These are phyloP conservation scores for Drosophila fuyamai DNA, from an alignment of 1,140 invertebrate species.

Conservation along the genomic window DNA sequence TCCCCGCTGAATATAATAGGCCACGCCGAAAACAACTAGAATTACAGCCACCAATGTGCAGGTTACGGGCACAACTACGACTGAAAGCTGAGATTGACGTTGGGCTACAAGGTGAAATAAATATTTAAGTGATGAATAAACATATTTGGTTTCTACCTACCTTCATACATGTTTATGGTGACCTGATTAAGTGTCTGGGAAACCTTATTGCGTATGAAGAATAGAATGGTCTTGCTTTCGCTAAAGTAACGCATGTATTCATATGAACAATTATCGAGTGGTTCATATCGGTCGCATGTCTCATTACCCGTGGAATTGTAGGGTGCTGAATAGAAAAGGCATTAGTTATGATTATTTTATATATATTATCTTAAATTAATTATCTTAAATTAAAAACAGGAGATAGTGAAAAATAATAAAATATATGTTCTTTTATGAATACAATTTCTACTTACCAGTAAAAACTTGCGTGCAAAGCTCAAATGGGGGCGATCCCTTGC, in stretches of 20 bases:
- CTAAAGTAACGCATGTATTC: constrained; percentile 88
- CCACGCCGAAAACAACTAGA: constrained; percentile 92
- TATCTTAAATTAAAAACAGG: too few relatives aligned
- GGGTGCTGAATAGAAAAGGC: constrained; percentile 85
- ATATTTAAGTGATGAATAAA: not conserved
- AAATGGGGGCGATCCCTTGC: constrained; percentile 90
- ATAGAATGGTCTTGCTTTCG: constrained; percentile 88
- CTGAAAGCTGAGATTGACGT: constrained; percentile 91
- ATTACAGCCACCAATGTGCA: constrained; percentile 92
- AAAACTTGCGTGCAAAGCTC: constrained; percentile 87
- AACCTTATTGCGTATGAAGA: constrained; percentile 91
- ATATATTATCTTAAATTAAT: too few relatives aligned
- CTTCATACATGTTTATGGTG: constrained; percentile 92
- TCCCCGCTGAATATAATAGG: constrained; percentile 92
- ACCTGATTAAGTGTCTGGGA: constrained; percentile 88
- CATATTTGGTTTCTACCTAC: constrained; percentile 84
- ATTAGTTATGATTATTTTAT: not conserved
- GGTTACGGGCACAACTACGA: constrained; percentile 93
- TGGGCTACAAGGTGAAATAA: constrained; percentile 85
- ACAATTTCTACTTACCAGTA: constrained; percentile 46
- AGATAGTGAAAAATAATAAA: too few relatives aligned
- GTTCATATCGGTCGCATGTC: constrained; percentile 86
- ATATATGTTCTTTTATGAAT: too few relatives aligned
- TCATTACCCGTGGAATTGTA: constrained; percentile 93
- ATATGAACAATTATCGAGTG: constrained; percentile 87